Conservation (phyloP, 2,888 invertebrate genomes). For the Frankliniella intonsa region DNA sequence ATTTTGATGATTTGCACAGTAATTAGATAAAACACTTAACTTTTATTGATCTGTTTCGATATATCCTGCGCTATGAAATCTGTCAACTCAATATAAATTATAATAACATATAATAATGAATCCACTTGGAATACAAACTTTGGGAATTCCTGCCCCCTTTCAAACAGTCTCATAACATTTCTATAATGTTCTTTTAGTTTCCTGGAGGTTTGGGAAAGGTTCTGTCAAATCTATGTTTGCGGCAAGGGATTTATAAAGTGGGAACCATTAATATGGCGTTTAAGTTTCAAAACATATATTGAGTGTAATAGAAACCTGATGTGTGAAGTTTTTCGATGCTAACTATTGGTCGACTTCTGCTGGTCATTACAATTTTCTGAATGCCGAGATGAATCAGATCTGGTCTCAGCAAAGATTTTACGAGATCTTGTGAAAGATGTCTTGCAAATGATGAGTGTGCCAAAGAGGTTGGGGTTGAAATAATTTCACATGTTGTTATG, state of each 20-base stretch:
- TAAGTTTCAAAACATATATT: background rate
- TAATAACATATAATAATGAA: background rate
- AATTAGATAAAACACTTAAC: background rate
- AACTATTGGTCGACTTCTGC: background rate
- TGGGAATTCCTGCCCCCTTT: background rate
- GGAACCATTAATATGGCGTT: background rate
- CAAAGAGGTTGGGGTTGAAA: background rate
- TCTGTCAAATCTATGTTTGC: no score
- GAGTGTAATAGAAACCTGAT: background rate
- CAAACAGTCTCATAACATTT: no score
- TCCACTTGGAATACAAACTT: background rate
- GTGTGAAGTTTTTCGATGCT: background rate
- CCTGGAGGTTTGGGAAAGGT: no score
- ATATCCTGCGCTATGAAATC: background rate
- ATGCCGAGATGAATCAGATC: background rate
- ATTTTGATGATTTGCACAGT: background rate
- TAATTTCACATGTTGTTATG: background rate
- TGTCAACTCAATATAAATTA: background rate
- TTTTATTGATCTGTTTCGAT: background rate
- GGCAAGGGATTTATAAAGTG: no score
- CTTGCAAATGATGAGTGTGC: background rate
- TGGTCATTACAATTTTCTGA: background rate
- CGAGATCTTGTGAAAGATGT: background rate
- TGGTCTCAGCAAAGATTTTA: background rate
- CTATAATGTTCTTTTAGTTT: no score